Evolutionary conservation across 2,113 vertebrate species (phyloP).

Genomic region (Pteruthius melanotis): DNA sequence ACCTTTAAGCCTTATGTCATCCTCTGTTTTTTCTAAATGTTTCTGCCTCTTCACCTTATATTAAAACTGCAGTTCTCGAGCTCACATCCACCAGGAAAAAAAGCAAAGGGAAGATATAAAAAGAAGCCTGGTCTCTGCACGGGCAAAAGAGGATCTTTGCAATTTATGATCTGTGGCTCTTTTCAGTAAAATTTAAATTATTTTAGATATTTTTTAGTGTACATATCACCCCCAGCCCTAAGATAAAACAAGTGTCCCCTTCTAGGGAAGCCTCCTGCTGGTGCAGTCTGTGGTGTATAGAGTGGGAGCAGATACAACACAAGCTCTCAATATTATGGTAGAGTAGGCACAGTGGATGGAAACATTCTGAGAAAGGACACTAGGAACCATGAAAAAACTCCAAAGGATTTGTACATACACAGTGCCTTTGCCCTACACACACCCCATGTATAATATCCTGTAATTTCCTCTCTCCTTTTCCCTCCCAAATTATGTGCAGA

Average conservation of each 20-base stretch:
- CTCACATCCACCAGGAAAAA: background rate
- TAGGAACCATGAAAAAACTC: background rate
- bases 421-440: background rate
- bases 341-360: background rate
- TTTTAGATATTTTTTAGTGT: background rate
- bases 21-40: background rate
- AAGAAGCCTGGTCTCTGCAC: background rate
- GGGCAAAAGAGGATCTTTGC: background rate
- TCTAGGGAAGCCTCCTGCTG: background rate
- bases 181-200: background rate
- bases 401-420: background rate
- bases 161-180: background rate
- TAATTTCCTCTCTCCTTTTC: background rate
- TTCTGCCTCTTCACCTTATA: background rate
- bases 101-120: background rate
- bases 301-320: background rate
- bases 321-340: background rate
- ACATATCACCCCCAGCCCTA: background rate
- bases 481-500: background rate
- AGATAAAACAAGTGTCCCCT: background rate
- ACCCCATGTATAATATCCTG: background rate
- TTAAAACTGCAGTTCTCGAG: background rate
- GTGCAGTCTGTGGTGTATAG: accelerated
- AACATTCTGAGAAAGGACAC: background rate
- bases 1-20: background rate